Conservation (phyloP, 1,140 invertebrate species). For the Drosophila subpulchrella region DNA sequence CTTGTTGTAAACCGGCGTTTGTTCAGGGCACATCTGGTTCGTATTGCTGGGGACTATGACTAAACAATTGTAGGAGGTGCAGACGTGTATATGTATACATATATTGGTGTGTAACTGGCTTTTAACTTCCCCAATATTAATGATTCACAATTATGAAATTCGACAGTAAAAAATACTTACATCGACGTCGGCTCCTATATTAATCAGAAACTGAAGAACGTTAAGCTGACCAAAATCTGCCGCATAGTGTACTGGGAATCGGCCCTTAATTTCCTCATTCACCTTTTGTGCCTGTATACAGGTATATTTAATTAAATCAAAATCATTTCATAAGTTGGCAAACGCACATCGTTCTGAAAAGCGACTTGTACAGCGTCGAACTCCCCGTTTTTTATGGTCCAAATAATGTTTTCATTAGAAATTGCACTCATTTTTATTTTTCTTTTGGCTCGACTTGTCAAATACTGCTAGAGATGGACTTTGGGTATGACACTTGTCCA, state of each 20-base stretch:
- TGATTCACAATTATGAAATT: neutral
- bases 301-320: conserved; percentile 11
- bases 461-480: conserved; percentile 27
- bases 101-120: neutral
- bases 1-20: neutral
- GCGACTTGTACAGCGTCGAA: conserved; percentile 95
- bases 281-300: conserved; percentile 88
- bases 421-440: conserved; percentile 62
- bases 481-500: conserved; percentile 7
- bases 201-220: conserved; percentile 94
- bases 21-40: conserved; percentile 1
- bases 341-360: conserved; percentile 89
- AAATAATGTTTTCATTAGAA: conserved; percentile 68
- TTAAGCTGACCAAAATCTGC: conserved; percentile 97
- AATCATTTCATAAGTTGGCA: neutral
- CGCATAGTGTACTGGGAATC: conserved; percentile 94
- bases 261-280: conserved; percentile 93
- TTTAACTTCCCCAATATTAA: neutral
- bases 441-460: conserved; percentile 20
- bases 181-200: conserved; percentile 96
- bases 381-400: conserved; percentile 96
- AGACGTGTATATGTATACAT: conserved; percentile 8
- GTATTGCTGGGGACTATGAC: conserved; percentile 12
- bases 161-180: conserved; percentile 86
- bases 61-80: conserved; percentile 12